These are phyloP conservation scores for Willowsia nigromaculata DNA, from an alignment of 2,888 invertebrate species.

Conservation along the genomic window DNA sequence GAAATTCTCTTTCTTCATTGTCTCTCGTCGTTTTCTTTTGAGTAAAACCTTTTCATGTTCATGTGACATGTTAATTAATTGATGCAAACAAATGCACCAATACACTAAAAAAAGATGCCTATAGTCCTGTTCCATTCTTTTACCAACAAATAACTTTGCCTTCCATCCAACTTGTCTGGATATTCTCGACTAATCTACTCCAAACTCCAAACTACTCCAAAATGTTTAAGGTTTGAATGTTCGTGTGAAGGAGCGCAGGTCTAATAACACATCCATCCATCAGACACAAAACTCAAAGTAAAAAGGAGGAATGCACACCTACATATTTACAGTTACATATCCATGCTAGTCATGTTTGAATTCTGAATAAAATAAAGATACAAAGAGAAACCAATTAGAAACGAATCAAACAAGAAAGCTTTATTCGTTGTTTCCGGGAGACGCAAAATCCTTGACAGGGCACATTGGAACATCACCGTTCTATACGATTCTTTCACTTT, in stretches of 20 bases:
- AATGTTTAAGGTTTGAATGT: no score
- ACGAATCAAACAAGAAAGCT: not conserved
- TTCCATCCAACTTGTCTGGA: conserved; percentile 15
- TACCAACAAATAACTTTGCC: not conserved
- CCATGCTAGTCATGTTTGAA: not conserved
- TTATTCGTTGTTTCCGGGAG: not conserved
- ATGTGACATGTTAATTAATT: conserved; percentile 70
- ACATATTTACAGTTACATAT: no score
- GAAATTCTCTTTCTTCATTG: not conserved
- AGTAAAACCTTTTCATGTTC: conserved; percentile 53
- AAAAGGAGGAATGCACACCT: no score
- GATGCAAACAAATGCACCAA: conserved; percentile 63
- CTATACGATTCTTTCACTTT: no score
- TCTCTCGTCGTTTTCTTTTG: not conserved
- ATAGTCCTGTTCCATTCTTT: not conserved
- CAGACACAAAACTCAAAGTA: no score
- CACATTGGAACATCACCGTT: no score
- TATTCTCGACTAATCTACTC: not conserved
- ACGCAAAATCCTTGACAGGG: no score
- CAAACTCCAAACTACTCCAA: no score
- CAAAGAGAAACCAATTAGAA: conserved; percentile 4
- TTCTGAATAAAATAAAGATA: not conserved
- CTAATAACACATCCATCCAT: no score
- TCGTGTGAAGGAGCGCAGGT: no score
- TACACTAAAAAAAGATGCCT: not conserved